Percentiles rank a stretch among this genome's conserved stretches.
phyloP scores from a whole-genome alignment of 1,140 invertebrate species.

The Papilio helenus region DNA sequence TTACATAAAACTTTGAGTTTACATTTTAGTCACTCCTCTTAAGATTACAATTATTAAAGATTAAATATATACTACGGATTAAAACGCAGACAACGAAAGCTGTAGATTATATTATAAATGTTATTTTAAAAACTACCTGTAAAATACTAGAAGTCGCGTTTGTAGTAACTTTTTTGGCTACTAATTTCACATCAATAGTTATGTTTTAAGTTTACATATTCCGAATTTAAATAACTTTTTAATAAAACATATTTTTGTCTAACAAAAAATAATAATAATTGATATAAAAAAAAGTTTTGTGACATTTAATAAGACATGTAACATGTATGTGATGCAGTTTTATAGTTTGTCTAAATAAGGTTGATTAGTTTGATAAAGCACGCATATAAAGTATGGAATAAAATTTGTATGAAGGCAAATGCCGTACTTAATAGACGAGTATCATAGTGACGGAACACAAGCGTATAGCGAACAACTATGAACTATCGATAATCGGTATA shows the following conservation, averaged over 20 bases:
- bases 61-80: background rate
- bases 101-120: background rate
- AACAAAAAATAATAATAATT: background rate
- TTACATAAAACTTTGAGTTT: background rate
- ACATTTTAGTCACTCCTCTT: background rate
- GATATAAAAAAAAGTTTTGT: conserved; percentile 9
- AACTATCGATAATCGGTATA: too few species aligned
- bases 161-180: background rate
- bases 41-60: background rate
- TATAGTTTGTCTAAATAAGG: too few species aligned
- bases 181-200: background rate
- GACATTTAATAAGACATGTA: background rate
- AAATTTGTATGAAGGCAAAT: too few species aligned
- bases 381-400: too few species aligned
- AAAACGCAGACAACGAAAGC: background rate
- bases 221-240: background rate
- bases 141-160: background rate
- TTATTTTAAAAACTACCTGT: background rate
- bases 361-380: too few species aligned
- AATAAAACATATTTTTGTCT: background rate
- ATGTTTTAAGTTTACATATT: background rate
- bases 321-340: conserved; percentile 37
- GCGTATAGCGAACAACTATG: too few species aligned
- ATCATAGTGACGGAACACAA: too few species aligned
- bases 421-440: too few species aligned